These are phyloP conservation scores for Andrena dorsata DNA, from an alignment of 2,888 invertebrate species.

Conservation along the genomic window DNA sequence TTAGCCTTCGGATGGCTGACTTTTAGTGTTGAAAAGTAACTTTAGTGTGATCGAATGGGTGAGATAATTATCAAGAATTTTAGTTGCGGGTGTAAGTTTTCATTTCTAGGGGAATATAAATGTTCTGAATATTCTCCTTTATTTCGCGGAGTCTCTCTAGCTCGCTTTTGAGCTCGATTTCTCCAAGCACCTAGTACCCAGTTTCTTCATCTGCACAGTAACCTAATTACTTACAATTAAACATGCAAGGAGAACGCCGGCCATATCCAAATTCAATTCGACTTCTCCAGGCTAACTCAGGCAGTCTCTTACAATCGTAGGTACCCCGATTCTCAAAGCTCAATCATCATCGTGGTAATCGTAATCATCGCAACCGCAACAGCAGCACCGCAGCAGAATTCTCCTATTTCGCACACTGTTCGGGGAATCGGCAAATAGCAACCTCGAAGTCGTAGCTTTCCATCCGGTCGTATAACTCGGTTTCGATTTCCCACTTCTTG, in stretches of 20 bases:
- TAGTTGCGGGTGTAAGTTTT: too few species aligned
- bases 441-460: slow-evolving; percentile 42
- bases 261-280: neutral
- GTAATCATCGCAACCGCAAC: neutral
- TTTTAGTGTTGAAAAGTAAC: too few species aligned
- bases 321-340: neutral
- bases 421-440: slow-evolving; percentile 38
- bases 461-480: slow-evolving; percentile 48
- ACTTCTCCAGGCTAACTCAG: neutral
- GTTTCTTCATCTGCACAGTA: neutral
- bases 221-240: neutral
- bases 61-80: too few species aligned
- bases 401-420: slow-evolving; percentile 27
- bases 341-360: neutral
- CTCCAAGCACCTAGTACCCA: neutral
- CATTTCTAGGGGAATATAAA: too few species aligned
- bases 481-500: slow-evolving; percentile 55
- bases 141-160: too few species aligned
- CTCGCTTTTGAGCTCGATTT: too few species aligned
- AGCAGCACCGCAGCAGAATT: neutral
- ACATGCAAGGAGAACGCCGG: neutral
- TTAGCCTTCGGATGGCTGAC: too few species aligned
- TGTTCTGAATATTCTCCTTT: too few species aligned
- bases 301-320: neutral
- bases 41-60: too few species aligned